Evolutionary conservation across 2,888 invertebrate genomes (phyloP).

Genomic region (Drosophila antonietae): DNA sequence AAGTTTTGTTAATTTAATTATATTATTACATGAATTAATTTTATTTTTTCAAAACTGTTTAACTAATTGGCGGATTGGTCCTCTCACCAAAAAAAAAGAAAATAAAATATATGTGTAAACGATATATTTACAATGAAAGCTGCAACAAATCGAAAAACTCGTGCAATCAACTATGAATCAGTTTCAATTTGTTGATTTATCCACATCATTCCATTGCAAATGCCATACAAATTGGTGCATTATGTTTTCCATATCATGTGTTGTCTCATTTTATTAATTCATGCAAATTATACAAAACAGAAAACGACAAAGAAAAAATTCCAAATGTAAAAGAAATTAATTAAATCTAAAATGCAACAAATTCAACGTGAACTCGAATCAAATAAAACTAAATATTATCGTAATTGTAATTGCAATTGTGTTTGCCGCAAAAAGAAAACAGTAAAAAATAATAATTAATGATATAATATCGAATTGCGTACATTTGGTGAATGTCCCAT

Average conservation of each 20-base stretch:
- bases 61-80: constrained; percentile 82
- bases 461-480: constrained; percentile 35
- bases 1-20: constrained; percentile 29
- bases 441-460: constrained; percentile 6
- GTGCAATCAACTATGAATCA: constrained; percentile 13
- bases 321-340: constrained; percentile 26
- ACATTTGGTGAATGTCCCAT: constrained; percentile 83
- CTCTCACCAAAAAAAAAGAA: constrained; percentile 71
- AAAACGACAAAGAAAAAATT: constrained; percentile 17
- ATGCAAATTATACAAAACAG: constrained; percentile 50
- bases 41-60: constrained; percentile 42
- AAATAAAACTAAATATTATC: constrained; percentile 46
- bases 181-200: constrained; percentile 39
- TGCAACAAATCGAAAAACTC: constrained; percentile 23
- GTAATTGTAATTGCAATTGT: constrained; percentile 25
- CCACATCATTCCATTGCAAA: constrained; percentile 44
- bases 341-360: constrained; percentile 29
- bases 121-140: constrained; percentile 7
- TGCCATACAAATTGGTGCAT: constrained; percentile 47
- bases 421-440: constrained; percentile 20
- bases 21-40: constrained; percentile 31
- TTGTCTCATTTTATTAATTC: constrained; percentile 56
- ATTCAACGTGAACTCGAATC: constrained; percentile 41
- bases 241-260: constrained; percentile 47
- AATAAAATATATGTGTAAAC: constrained; percentile 4